Base-by-base conservation (phyloP, 2,888 invertebrate genomes). In the Mythimna loreyi region DNA sequence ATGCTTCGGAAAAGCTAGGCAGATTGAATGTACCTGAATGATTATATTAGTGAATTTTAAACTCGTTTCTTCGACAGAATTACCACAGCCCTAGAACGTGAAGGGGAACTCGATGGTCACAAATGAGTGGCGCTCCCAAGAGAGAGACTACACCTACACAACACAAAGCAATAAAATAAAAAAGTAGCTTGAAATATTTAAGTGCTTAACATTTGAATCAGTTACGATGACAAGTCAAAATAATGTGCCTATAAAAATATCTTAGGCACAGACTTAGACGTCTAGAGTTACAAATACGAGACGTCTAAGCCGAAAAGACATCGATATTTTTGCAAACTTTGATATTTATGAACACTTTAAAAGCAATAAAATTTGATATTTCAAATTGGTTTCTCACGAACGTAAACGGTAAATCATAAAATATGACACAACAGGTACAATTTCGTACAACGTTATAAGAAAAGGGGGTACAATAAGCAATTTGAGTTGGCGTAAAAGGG, bases 381-480 rank as follows among this genome's bases (percentile, higher is more conserved):
- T 69, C 71, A 83, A 84, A 77, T 78, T 73, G 66, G 62, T 81
- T 81, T 67, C 61, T 80, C 76, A 74, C 59, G 69, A 71, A 82
- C 72, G 68, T 80, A 73, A 79, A 80, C 67, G 65, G 77, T 85
- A 82, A 82, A 80, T 85, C 76, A 85, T 82, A 78, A 79, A 78
- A 79, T 78, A 83, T 82, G 81, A 75, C 72, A 79, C 61, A 82
- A 81, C 78, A 64, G 65, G 72, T 81, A 75, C 50, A 62, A 64
- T 78, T 83, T 78, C 64, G 59, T 67, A 70, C 69, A 78, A 61
- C 43, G 53, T 60, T 67, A 56, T 71, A 75, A 88, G 88, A 87
- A 89, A 93, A 90, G 80, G 82, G 87, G 85, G 84, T 82, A 90
- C 91, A 92, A 91, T 93, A 93, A 92, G 92, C 92, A 93, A 93